Evolutionary conservation across 2,797 vertebrate genomes (phyloP), one percentile per base, ranked within the genome.

Genomic region (Gephyroberyx darwinii): DNA sequence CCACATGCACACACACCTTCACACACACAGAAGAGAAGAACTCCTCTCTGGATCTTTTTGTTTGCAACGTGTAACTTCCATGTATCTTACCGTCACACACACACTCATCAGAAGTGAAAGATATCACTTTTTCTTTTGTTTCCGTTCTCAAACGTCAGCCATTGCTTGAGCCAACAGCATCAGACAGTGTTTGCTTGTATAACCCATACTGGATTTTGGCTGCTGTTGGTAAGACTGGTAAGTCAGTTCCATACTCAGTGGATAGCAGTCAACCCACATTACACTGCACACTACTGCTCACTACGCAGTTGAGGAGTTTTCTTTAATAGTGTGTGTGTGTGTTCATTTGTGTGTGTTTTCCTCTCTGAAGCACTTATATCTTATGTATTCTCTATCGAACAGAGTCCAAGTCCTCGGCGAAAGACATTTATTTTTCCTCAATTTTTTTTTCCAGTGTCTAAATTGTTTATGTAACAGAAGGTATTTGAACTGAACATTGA

Each of bases 181-280:
- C 13, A 52, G 31, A 52, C 31, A 13, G 12, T 22, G 31, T 17
- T 35, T 19, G 56, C 56, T 37, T 31, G 8, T 31, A 37, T 58
- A 58, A 58, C 19, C n/a, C 16, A 30, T 33, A 37, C 6, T 35
- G 33, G 33, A 6, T 7, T 35, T n/a, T n/a, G n/a, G n/a, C n/a
- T 8, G 33, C 33, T 8, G 5, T 6, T 6, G 5, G 33, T 35
- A 7, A 35, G 33, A 35, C 33, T 35, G n/a, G n/a, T n/a, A n/a
- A 35, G 33, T 7, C 33, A 35, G 33, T 35, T 35, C 33, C 33
- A 35, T 35, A 35, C 33, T 35, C 33, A 35, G 33, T 35, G 56
- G 19, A 35, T 35, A 35, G 20, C 62, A 50, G 19, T 66, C 71
- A n/a, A 31, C 43, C 62, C n/a, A 10, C 37, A 53, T 62, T 37